Evolutionary conservation across 2,797 vertebrate species (phyloP).

Genomic region (Myripristis jacobus): DNA sequence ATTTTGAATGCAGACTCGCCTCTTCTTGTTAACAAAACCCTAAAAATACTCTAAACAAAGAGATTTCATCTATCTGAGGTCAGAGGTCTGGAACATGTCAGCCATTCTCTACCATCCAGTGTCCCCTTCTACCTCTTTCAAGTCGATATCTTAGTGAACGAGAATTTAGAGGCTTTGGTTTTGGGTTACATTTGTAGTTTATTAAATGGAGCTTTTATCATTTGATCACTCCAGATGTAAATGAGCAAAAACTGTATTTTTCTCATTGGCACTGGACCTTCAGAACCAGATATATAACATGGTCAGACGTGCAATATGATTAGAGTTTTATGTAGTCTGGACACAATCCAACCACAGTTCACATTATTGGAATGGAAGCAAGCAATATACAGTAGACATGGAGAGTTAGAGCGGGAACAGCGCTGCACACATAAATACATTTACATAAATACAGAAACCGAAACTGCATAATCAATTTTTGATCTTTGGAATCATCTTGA

Average conservation of each 20-base stretch:
- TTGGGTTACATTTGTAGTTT: background rate
- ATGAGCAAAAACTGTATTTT: background rate
- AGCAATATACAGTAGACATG: no score
- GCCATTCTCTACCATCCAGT: background rate
- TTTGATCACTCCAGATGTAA: background rate
- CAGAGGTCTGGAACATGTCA: conserved; percentile 35
- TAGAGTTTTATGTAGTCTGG: no score
- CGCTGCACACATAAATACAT: no score
- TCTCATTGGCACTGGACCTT: no score
- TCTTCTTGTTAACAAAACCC: conserved; percentile 51
- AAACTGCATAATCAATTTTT: no score
- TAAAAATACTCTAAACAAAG: conserved; percentile 55
- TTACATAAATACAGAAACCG: no score
- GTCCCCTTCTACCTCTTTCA: conserved; percentile 3
- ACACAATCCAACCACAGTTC: no score
- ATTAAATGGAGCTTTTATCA: background rate
- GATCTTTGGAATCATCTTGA: no score
- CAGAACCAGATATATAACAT: no score
- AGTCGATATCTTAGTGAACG: background rate
- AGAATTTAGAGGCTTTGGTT: background rate
- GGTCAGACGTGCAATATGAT: no score
- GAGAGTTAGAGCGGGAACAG: no score
- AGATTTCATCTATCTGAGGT: conserved; percentile 38
- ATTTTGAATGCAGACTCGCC: conserved; percentile 61
- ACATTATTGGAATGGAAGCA: no score